Base-by-base conservation (phyloP, 2,113 vertebrate genomes). In the Neomonachus schauinslandi region DNA sequence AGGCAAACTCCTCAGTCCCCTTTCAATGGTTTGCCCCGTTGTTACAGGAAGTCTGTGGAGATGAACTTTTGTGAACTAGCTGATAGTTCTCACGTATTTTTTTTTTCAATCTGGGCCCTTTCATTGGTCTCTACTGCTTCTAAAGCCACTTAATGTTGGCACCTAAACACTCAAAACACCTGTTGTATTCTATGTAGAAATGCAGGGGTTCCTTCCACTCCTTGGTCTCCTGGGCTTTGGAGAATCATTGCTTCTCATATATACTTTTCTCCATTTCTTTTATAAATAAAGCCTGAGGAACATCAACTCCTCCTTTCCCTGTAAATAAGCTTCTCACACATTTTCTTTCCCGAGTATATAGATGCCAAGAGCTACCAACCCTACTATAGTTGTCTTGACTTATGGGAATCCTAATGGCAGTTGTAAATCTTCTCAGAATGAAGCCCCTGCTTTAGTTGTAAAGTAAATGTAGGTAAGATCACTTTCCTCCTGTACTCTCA, bases 1-100 rank as follows among this genome's bases (percentile, higher is more conserved):
- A 46, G n/a, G 51, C 28, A 69, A 28, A n/a, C 9, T 81, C 51
- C 72, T 93, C 59, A 28, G 33, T 77, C 36, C 5, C 15, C 69
- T 77, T 94, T 96, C 77, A 86, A 91, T 63, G n/a, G 63, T 93
- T 95, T 74, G 11, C n/a, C 16, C 24, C 76, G 4, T 88, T 91
- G 18, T 93, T 93, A 69, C 36, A 93, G 46, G 63, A 96, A 92
- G 19, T 76, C 4, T 36, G 74, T 77, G 36, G 80, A 94, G 28
- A 42, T 19, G 5, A 84, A 33, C 31, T 33, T 88, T 55, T 93
- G n/a, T 96, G 83, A 67, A 77, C 28, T 92, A 92, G 36, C 39
- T 55, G 71, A 83, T 31, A 76, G 21, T 53, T 79, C 2, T 85
- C 26, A 77, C 36, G 53, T 74, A 24, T 63, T 12, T 53, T 57